These are phyloP conservation scores for Drosophila pseudoananassae DNA, from an alignment of 1,140 invertebrate genomes.

Conservation along the genomic window DNA sequence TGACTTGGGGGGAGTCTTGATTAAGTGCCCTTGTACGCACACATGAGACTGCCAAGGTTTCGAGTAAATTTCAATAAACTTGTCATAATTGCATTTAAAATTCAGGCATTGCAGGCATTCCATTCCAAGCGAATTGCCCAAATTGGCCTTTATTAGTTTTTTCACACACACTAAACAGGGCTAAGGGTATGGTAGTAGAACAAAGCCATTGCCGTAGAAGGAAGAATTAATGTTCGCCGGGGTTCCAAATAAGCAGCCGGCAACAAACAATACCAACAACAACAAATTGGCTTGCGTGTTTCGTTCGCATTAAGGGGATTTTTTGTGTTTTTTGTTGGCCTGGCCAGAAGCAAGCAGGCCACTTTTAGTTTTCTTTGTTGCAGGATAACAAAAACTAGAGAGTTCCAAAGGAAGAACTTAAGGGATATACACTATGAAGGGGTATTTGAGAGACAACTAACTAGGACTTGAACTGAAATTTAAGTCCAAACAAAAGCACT, in stretches of 20 bases:
- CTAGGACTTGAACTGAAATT: background rate
- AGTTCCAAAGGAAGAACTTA: background rate
- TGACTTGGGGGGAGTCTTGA: conserved; percentile 44
- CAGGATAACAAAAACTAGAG: conserved; percentile 6
- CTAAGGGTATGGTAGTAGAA: background rate
- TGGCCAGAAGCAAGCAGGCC: conserved; percentile 39
- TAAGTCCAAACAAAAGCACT: background rate
- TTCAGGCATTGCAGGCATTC: conserved; percentile 47
- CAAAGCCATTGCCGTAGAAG: conserved; percentile 9
- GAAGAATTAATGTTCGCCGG: conserved; percentile 44
- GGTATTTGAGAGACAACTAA: background rate
- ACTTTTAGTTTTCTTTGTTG: conserved; percentile 65
- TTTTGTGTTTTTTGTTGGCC: background rate
- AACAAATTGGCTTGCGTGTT: conserved; percentile 77
- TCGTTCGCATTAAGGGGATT: conserved; percentile 56
- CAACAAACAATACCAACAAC: conserved; percentile 42
- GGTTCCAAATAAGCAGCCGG: conserved; percentile 36
- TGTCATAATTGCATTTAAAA: conserved; percentile 74
- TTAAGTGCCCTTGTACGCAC: conserved; percentile 48
- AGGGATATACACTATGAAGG: background rate
- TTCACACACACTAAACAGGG: conserved; percentile 76
- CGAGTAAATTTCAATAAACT: conserved; percentile 54
- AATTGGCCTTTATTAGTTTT: conserved; percentile 82
- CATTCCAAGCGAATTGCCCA: conserved; percentile 58
- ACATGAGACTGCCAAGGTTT: conserved; percentile 18